A percentile compares a stretch with the other conserved stretches of the same genome.
phyloP scores from a whole-genome alignment of 2,113 vertebrate species.

The Notechis scutatus region DNA sequence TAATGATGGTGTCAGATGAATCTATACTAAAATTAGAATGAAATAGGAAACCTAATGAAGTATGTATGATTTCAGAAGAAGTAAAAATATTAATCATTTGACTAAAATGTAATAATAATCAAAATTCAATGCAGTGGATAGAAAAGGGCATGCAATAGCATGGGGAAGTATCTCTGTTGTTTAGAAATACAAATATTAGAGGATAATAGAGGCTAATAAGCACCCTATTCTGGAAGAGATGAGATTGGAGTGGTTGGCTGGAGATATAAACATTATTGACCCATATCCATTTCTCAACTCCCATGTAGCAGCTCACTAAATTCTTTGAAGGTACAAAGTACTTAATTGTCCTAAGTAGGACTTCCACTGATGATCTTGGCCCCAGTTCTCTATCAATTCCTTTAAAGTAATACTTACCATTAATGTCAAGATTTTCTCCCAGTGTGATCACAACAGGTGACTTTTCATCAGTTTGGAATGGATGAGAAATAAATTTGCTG shows the following conservation, averaged over 20 bases:
- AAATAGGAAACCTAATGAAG: background rate
- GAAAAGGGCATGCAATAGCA: background rate
- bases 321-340: no score
- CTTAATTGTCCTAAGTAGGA: background rate
- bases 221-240: background rate
- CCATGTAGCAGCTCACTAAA: no score
- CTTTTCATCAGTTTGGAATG: background rate
- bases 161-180: background rate
- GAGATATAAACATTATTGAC: background rate
- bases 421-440: background rate
- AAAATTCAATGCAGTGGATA: background rate
- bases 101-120: background rate
- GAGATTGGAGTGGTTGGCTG: no score
- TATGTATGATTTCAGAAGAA: background rate
- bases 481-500: background rate
- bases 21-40: background rate
- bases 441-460: background rate
- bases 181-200: background rate
- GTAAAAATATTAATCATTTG: background rate
- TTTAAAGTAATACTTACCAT: background rate
- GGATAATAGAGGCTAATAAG: background rate
- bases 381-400: background rate
- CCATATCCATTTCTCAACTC: no score
- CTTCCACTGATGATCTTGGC: background rate
- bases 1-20: background rate